Percentiles rank a stretch among this genome's conserved stretches.
phyloP scores from a whole-genome alignment of 2,797 vertebrate genomes.

The Varecia variegata region DNA sequence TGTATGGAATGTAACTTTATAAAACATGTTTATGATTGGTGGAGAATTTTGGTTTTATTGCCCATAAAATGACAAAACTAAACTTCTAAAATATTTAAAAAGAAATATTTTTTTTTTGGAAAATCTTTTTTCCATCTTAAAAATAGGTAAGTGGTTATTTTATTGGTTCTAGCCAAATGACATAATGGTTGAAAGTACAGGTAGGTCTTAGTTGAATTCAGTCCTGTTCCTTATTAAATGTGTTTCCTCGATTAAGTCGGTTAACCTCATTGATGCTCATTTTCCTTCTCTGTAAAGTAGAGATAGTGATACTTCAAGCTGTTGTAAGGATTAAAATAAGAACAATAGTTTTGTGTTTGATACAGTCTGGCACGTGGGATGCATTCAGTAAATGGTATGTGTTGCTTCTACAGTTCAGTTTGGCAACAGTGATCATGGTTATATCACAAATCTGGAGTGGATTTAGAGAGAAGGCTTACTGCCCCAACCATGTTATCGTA shows the following conservation, averaged over 20 bases:
- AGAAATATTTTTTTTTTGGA: neutral
- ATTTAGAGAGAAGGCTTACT: slow-evolving; percentile 8
- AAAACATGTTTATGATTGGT: neutral
- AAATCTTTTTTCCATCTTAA: neutral
- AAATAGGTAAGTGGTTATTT: neutral
- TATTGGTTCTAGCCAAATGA: neutral
- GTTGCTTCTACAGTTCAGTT: neutral
- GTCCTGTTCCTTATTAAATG: neutral
- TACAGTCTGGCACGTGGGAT: neutral
- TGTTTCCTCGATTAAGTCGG: neutral
- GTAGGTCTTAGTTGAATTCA: neutral
- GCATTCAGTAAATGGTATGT: neutral
- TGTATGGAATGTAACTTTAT: slow-evolving; percentile 21
- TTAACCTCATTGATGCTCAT: neutral
- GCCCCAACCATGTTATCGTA: neutral
- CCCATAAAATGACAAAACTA: neutral
- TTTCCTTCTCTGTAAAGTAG: neutral
- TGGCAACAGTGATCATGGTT: neutral
- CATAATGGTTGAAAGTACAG: neutral
- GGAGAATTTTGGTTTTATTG: neutral
- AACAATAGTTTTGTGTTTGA: neutral
- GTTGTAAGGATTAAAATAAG: neutral
- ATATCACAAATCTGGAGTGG: neutral
- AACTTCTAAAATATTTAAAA: neutral
- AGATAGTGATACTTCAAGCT: neutral